Evolutionary conservation across 2,888 invertebrate genomes (phyloP), one percentile per base, ranked within the genome.

Genomic region (Melanotus villosus): DNA sequence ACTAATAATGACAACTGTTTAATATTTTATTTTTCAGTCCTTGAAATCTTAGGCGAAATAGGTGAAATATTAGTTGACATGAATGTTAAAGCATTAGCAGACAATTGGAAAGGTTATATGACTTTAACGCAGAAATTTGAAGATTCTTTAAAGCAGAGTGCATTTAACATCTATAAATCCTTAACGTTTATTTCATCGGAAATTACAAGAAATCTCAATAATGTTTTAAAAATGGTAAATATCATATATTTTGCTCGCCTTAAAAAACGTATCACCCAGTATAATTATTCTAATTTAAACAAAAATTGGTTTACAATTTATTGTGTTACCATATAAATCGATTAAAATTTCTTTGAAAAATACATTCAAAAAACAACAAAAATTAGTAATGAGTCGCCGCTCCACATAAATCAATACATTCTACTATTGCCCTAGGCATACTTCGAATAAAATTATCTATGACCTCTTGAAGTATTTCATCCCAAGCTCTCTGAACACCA

Each of bases 31-130:
- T 21, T 23, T 23, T 47, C 79, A 88, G 88, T 86, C 68, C 76
- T 89, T 70, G 81, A 86, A 41, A 83, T 85, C 18, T 85, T 88
- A 71, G 78, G 87, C 64, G 81, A 83, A 70, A 87, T 88, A 41
- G 87, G 87, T 3, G 84, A 86, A 72, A 80, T 86, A 34, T 85
- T 88, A 0, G 84, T 86, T 47, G 81, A 80, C 1, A 78, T 89
- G 50, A 89, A 88, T 79, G 82, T 87, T 0, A 89, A 88, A 76
- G 86, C 87, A 0, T 85, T 88, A 85, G 87, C 86, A 0, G 87
- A 87, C 56, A 88, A 88, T 73, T 89, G 88, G 88, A 89, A 88
- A 74, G 86, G 84, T 0, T 87, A 84, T 73, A 84, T 83, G 3
- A 73, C 79, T 23, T 79, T 89, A 19, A 85, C 86, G 78, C 86